phyloP scores from a whole-genome alignment of 2,888 invertebrate species.

The Molorchus minor region DNA sequence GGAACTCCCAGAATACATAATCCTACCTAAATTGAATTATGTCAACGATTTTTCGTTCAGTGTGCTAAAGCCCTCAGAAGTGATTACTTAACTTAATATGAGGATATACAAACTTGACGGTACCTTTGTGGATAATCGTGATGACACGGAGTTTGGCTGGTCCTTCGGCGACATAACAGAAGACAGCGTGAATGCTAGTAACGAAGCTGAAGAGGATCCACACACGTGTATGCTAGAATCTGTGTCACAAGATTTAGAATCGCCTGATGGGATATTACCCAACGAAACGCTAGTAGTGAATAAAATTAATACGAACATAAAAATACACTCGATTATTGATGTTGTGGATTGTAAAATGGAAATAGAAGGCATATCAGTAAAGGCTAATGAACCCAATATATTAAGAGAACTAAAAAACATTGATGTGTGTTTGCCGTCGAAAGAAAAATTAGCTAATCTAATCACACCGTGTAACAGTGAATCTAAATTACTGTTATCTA shows the following conservation, averaged over 20 bases:
- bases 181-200: slow-evolving; percentile 31
- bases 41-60: neutral
- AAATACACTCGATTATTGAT: slow-evolving; percentile 29
- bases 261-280: slow-evolving; percentile 16
- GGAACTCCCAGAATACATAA: slow-evolving; percentile 14
- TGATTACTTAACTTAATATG: slow-evolving; percentile 39
- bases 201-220: too few species aligned
- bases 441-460: slow-evolving; percentile 44
- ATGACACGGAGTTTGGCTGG: slow-evolving; percentile 55
- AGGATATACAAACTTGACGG: slow-evolving; percentile 53
- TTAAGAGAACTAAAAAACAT: slow-evolving; percentile 24
- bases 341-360: slow-evolving; percentile 19
- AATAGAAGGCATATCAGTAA: slow-evolving; percentile 31
- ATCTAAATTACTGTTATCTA: slow-evolving; percentile 47
- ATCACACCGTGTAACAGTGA: slow-evolving; percentile 50
- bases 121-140: slow-evolving; percentile 44
- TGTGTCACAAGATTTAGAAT: slow-evolving; percentile 15
- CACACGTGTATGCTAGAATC: neutral
- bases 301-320: slow-evolving; percentile 31
- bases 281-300: slow-evolving; percentile 16
- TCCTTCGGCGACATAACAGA: slow-evolving; percentile 45
- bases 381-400: slow-evolving; percentile 24
- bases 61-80: neutral
- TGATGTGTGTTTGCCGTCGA: slow-evolving; percentile 40
- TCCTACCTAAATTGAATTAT: slow-evolving; percentile 31